Conservation (phyloP, 2,888 invertebrate species). For the Athalia rosae region DNA sequence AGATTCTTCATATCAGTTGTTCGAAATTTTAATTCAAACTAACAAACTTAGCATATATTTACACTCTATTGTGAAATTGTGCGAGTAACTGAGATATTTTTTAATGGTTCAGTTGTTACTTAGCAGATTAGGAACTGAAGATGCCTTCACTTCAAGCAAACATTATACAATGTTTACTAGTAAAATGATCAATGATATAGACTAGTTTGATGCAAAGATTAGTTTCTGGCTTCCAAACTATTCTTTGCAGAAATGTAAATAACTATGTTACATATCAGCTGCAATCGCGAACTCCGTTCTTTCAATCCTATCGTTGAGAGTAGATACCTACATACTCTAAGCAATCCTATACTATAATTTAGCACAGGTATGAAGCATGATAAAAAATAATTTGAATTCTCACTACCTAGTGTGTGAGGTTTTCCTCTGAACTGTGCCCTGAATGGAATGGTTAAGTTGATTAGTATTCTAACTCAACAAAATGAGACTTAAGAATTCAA, state of each 20-base stretch:
- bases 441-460: no score
- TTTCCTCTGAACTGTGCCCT: no score
- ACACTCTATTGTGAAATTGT: background rate
- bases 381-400: background rate
- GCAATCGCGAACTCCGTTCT: slow-evolving; percentile 1
- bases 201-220: slow-evolving; percentile 31
- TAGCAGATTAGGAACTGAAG: background rate
- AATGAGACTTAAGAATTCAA: background rate
- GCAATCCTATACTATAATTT: no score
- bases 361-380: no score
- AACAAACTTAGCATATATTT: slow-evolving; percentile 1
- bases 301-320: background rate
- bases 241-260: background rate
- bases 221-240: slow-evolving; percentile 39
- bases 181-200: slow-evolving; percentile 1
- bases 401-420: background rate
- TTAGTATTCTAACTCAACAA: background rate
- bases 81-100: no score
- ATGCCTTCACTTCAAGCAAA: background rate
- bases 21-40: background rate
- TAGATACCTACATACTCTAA: background rate
- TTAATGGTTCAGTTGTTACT: no score
- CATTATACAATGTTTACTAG: background rate
- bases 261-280: background rate
- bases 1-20: background rate